Base-by-base conservation (phyloP, 2,797 vertebrate species). In the Hafferia zeledoni region DNA sequence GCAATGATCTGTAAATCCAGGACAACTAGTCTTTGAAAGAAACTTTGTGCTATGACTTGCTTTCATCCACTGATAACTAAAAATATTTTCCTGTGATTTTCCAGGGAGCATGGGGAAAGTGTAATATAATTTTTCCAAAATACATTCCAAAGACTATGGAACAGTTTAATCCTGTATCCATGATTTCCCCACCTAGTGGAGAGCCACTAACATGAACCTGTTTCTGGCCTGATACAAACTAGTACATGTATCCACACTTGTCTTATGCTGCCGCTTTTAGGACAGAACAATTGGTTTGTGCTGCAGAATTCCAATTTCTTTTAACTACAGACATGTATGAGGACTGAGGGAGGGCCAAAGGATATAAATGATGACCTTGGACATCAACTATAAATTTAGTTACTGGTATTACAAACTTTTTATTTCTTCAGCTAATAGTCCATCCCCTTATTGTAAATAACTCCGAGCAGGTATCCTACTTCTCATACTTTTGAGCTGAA, bases 161-260 rank as follows among this genome's bases (percentile, higher is more conserved):
- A 68, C 28, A 63, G 14, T 67, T 82, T 25, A 65, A 59, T 50
- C 37, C 28, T 31, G 69, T 80, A 74, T 47, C 59, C 64, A 24
- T 55, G 18, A 90, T 5, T 76, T 86, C 92, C 28, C 95, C 94
- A 83, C 67, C 87, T 97, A 71, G 93, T 86, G 96, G 95, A 35
- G 55, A 90, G 43, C 81, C 67, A 65, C 4, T 63, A 65, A 55
- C 78, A 39, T 43, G 13, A 76, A 88, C 20, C 63, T 47, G 61
- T 44, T 92, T 72, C 37, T 53, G 63, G 39, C 65, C 35, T 13
- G 19, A 71, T 60, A 70, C 9, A 87, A 43, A 83, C 30, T 30
- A 23, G 16, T 44, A 1, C 33, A 23, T 11, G 13, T 57, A 76
- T 39, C 46, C 63, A 79, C 37, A 35, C 39, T n/a, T 84, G 55